Percentiles rank a stretch among this genome's conserved stretches.
These are phyloP conservation scores for Eilema depressum DNA, from an alignment of 2,888 invertebrate species.

Conservation along the genomic window DNA sequence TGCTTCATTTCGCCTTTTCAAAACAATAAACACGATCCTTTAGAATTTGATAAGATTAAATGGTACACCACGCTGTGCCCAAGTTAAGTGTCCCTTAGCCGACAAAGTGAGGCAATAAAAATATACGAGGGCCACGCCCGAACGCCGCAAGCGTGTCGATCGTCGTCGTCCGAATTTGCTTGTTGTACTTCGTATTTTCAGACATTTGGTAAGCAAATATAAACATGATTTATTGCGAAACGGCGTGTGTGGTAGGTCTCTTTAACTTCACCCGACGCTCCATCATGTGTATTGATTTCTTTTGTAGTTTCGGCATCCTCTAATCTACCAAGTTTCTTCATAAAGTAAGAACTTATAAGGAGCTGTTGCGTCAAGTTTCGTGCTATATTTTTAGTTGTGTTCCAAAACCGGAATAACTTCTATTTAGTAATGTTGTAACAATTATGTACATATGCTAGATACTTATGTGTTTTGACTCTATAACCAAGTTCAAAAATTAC, in stretches of 20 bases:
- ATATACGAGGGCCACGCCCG: conserved; percentile 72
- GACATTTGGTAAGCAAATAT: conserved; percentile 80
- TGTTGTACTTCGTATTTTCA: conserved; percentile 69
- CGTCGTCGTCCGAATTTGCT: conserved; percentile 65
- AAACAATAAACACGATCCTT: conserved; percentile 50
- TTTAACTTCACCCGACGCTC: conserved; percentile 58
- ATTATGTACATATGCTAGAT: neutral
- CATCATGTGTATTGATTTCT: conserved; percentile 61
- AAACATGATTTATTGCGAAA: conserved; percentile 78
- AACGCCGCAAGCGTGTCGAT: conserved; percentile 71
- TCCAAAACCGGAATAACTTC: neutral
- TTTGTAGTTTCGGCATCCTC: conserved; percentile 42
- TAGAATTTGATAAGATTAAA: conserved; percentile 62
- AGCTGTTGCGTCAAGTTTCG: conserved; percentile 21
- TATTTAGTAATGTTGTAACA: neutral
- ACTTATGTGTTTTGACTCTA: neutral
- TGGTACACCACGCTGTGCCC: conserved; percentile 63
- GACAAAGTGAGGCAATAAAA: conserved; percentile 76
- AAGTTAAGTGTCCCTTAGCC: conserved; percentile 65
- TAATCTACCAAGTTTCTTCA: conserved; percentile 26
- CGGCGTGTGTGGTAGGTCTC: conserved; percentile 72
- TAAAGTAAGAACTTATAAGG: conserved; percentile 24
- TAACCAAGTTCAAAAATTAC: neutral
- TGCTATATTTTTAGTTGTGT: conserved; percentile 1
- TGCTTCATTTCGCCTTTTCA: conserved; percentile 13